Base-by-base conservation (phyloP, 1,140 invertebrate species). In the Pararge aegeria region DNA sequence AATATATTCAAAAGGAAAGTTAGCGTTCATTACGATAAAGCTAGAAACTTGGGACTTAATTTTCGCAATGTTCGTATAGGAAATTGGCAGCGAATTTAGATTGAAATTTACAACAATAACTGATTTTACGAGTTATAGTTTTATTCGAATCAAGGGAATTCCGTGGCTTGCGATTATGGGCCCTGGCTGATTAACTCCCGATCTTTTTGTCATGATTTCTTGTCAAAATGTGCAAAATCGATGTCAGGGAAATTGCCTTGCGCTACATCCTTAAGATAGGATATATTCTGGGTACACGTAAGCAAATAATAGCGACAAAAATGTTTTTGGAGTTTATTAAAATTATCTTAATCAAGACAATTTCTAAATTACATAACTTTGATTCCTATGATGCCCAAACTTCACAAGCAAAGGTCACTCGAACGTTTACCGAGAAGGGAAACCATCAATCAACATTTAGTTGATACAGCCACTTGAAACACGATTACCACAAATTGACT, bases 381-480 rank as follows among this genome's bases (percentile, higher is more conserved):
- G 7, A 1, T 10, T 34, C 9, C 7, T 4, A 4, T 24, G 3
- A 24, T 29, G 24, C 13, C 24, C 12, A 55, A 55, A 46, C 10
- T 30, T n/a, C 15, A 55, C 21, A 46, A 49, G 44, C 12, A 49
- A 49, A 49, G 44, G 55, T 56, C 42, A 56, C 37, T 64, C 55
- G 68, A 77, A 71, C 80, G 71, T 72, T 75, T 73, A 73, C 71
- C 57, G 66, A 68, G 68, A 80, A 81, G 70, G 75, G 75, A 81
- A 80, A 75, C 67, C 71, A 83, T 83, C 77, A 77, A 81, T 83
- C 78, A 81, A 76, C 78, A 78, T 83, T 78, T 75, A 83, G 71
- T 83, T 81, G 77, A 77, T 83, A 83, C 73, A 70, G 67, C 66
- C 80, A 81, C 77, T 83, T 80, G 75, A 70, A 74, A 80, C 72